These are phyloP conservation scores for Hyposoter didymator DNA, from an alignment of 2,888 invertebrate genomes.

Conservation along the genomic window DNA sequence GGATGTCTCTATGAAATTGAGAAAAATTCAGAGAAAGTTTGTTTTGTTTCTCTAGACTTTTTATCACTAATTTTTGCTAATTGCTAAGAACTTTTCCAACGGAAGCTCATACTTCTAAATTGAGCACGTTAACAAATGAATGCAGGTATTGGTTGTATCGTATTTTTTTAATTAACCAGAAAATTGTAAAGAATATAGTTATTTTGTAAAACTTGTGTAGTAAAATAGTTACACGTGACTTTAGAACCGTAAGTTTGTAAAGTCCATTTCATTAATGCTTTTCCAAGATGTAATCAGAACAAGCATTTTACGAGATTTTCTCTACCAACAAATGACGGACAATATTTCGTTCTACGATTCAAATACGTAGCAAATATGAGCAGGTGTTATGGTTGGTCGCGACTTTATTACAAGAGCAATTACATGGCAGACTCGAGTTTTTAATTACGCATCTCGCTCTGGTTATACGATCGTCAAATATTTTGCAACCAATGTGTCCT, in stretches of 20 bases:
- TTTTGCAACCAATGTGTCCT: background rate
- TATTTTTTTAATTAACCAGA: background rate
- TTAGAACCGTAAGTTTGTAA: background rate
- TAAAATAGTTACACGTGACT: background rate
- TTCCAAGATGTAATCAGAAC: conserved; percentile 14
- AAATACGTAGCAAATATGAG: background rate
- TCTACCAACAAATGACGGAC: background rate
- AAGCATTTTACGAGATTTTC: conserved; percentile 20
- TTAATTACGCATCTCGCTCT: conserved; percentile 26
- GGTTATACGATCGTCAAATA: background rate
- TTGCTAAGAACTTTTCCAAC: background rate
- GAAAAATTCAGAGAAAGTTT: background rate
- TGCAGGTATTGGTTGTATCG: background rate
- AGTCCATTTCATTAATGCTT: conserved; percentile 23
- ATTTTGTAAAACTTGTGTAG: background rate
- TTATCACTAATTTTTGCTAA: background rate
- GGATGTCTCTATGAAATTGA: background rate
- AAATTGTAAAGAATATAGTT: background rate
- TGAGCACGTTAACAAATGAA: background rate
- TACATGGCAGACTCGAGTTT: background rate
- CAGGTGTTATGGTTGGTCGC: background rate
- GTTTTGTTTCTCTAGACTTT: background rate
- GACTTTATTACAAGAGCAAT: conserved; percentile 29
- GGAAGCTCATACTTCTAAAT: background rate
- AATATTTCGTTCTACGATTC: conserved; percentile 11